Base-by-base conservation (phyloP, 2,113 vertebrate species). In the Ceuthmochares aereus region DNA sequence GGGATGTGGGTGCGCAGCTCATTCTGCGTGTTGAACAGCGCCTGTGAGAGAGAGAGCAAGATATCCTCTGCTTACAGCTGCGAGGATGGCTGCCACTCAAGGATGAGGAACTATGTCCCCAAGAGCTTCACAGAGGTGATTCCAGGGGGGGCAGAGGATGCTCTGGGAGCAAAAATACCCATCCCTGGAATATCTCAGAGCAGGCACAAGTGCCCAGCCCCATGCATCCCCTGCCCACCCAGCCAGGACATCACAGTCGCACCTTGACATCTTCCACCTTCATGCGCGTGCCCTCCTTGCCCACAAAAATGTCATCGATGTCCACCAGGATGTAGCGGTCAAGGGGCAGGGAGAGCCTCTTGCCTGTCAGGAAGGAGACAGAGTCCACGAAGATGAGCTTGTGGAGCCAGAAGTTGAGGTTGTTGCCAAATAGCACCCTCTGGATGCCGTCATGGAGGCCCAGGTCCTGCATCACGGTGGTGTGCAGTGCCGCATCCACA, bases 241-340 rank as follows among this genome's bases (percentile, higher is more conserved):
- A 84, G 23, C 36, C 70, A 58, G n/a, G 43, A 78, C 25, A 58
- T 9, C 60, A 47, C 30, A 79, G 66, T 25, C 27, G 1, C 96
- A 99, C 99, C 99, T 99, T 99, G 42, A 99, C 99, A 11, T 99
- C 99, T 63, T 98, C 98, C 96, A 99, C 99, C 92, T 99, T 99
- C 99, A 99, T 99, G 95, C 99, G 98, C 0, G 99, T 99, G 90
- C 99, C 99, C 94, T 99, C 99, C 92, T 99, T 99, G 94, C 99
- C 99, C 76, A 99, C 99, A 43, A 99, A 99, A 97, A 99, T 99
- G 97, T 99, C 99, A 1, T 99, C 99, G 0, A 99, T 99, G 89
- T 99, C 99, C 91, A 99, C 99, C 70, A 99, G 97, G 84, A 99
- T 96, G 96, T 99, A 99, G 91, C 99, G 99, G 95, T 99, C 99